Conservation (phyloP, 2,797 vertebrate genomes). For the Ficedula albicollis region DNA sequence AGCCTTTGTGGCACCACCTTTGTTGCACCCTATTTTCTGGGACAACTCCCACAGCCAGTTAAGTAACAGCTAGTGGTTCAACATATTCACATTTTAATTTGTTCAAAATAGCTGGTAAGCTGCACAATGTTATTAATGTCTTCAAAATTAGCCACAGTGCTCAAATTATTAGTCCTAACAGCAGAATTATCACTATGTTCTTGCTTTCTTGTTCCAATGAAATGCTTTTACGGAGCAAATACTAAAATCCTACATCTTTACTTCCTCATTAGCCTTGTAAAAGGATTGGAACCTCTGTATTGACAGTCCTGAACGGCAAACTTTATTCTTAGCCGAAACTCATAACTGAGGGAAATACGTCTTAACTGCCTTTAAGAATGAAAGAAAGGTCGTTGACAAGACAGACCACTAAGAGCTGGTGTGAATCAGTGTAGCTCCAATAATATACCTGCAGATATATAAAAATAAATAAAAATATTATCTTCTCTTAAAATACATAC, state of each 20-base stretch:
- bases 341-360: accelerated
- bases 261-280: neutral
- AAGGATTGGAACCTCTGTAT: neutral
- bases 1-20: neutral
- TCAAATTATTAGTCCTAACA: neutral
- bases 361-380: neutral
- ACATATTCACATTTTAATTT: neutral
- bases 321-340: neutral
- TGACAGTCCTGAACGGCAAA: neutral
- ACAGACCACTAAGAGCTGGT: neutral
- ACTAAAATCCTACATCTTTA: neutral
- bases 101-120: neutral
- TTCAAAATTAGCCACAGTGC: neutral
- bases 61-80: neutral
- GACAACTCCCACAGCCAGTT: neutral
- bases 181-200: neutral
- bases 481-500: neutral
- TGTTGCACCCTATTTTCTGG: neutral
- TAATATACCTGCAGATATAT: neutral
- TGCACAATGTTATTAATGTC: neutral
- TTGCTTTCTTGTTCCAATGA: neutral
- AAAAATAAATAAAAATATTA: neutral
- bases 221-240: neutral
- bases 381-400: neutral
- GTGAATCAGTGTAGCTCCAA: neutral